Evolutionary conservation across 2,113 vertebrate species (phyloP), one percentile per base, ranked within the genome.

Genomic region (Anhinga rufa): DNA sequence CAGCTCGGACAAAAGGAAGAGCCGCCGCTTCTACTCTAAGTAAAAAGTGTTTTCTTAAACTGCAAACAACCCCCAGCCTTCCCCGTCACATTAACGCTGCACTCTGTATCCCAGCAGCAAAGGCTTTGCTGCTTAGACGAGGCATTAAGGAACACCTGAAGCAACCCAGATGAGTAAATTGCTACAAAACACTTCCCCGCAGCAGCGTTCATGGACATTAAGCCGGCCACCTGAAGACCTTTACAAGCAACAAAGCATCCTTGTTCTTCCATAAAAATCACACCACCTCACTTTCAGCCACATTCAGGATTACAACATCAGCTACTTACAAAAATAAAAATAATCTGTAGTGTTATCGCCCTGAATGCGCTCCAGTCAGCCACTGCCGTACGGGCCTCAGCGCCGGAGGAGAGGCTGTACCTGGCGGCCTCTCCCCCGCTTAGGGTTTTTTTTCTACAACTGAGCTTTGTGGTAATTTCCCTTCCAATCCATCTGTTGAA

Each of bases 331-430:
- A 94, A 77, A 71, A 90, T 48, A 44, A 25, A 71, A 42, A 19
- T 14, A 17, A 46, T 71, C 65, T 72, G 44, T 42, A 55, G 5
- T 25, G 36, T 80, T 46, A 84, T 74, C 55, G 80, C 38, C 88
- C 76, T 19, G 57, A 54, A 36, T 7, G 7, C 26, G 22, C 54
- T 12, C 1, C 0, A 38, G 57, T 46, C 75, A 21, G 75, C 52
- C 60, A 18, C 17, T 1, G 36, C 65, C 4, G 1, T 4, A 18
- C 0, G 2, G 84, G 66, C 42, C 21, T n/a, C 34, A 1, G 64
- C 31, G 61, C 38, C 5, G 10, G 60, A 66, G 61, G 11, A 34
- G 75, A 36, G 51, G 69, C 32, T 24, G 82, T 7, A 9, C 18
- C 18, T 12, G 40, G 31, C 36, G 65, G 36, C 34, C 52, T 12